Evolutionary conservation across 2,113 vertebrate species (phyloP).

Genomic region (Platycercus adscitus): DNA sequence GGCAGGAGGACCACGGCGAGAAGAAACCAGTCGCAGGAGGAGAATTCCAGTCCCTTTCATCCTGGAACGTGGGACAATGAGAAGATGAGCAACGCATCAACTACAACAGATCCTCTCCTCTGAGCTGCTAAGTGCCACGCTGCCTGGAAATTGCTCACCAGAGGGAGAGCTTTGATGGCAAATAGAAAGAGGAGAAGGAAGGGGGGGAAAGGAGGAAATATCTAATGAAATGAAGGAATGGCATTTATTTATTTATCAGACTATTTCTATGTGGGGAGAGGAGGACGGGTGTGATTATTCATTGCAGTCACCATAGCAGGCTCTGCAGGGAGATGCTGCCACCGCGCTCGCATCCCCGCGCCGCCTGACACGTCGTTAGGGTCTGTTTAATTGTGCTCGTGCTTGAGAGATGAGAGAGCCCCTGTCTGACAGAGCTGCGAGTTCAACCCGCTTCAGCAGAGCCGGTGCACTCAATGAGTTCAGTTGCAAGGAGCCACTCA

Average conservation of each 20-base stretch:
- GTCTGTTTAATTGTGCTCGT: background rate
- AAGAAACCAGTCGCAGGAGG: background rate
- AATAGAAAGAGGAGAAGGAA: background rate
- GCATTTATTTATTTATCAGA: conserved; percentile 38
- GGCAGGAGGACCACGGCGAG: background rate
- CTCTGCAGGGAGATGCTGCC: background rate
- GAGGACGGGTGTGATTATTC: background rate
- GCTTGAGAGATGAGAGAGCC: background rate
- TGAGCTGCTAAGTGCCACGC: background rate
- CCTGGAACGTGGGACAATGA: background rate
- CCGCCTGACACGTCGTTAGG: background rate
- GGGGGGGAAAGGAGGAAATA: background rate
- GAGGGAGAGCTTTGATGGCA: conserved; percentile 53
- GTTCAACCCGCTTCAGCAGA: background rate
- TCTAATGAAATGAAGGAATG: background rate
- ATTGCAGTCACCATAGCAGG: background rate
- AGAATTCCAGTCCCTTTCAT: background rate
- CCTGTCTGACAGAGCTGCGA: background rate
- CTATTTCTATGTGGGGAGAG: background rate
- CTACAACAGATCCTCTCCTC: background rate
- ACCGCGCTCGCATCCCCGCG: background rate
- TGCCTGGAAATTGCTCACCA: conserved; percentile 34
- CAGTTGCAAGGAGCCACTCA: background rate
- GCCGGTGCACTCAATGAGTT: fast-evolving
- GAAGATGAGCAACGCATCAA: background rate